phyloP scores from a whole-genome alignment of 2,888 invertebrate species.

The Watsonalla binaria region DNA sequence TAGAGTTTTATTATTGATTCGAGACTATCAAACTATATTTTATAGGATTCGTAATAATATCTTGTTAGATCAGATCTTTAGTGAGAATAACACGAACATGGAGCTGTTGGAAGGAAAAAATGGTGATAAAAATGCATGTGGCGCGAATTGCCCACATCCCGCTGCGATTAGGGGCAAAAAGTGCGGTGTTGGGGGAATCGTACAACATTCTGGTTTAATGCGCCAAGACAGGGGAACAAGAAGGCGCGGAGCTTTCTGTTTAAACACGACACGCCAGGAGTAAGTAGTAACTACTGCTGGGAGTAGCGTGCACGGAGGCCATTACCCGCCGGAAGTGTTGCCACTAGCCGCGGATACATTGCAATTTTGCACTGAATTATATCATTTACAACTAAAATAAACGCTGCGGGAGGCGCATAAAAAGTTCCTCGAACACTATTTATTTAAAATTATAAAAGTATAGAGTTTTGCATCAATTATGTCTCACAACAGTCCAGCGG shows the following conservation, averaged over 20 bases:
- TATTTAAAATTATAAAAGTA: no score
- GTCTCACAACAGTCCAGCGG: no score
- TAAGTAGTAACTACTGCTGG: background rate
- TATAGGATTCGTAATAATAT: slow-evolving; percentile 17
- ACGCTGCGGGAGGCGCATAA: background rate
- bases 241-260: slow-evolving; percentile 35
- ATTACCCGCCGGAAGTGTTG: slow-evolving; percentile 35
- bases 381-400: background rate
- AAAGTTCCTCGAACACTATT: background rate
- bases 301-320: slow-evolving; percentile 27
- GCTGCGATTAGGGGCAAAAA: slow-evolving; percentile 44
- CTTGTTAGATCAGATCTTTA: slow-evolving; percentile 27
- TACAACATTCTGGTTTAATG: slow-evolving; percentile 43
- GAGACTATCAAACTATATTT: slow-evolving; percentile 26
- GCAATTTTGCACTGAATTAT: slow-evolving; percentile 22
- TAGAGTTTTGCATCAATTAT: no score
- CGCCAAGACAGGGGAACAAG: slow-evolving; percentile 28
- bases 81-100: slow-evolving; percentile 21
- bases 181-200: slow-evolving; percentile 31
- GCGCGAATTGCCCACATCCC: slow-evolving; percentile 57
- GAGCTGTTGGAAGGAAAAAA: slow-evolving; percentile 14
- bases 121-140: slow-evolving; percentile 22
- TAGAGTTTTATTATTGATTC: slow-evolving; percentile 39
- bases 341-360: slow-evolving; percentile 23
- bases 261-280: slow-evolving; percentile 6